Evolutionary conservation across 2,797 vertebrate genomes (phyloP), one percentile per base, ranked within the genome.

Genomic region (Enteromius fasciolatus): DNA sequence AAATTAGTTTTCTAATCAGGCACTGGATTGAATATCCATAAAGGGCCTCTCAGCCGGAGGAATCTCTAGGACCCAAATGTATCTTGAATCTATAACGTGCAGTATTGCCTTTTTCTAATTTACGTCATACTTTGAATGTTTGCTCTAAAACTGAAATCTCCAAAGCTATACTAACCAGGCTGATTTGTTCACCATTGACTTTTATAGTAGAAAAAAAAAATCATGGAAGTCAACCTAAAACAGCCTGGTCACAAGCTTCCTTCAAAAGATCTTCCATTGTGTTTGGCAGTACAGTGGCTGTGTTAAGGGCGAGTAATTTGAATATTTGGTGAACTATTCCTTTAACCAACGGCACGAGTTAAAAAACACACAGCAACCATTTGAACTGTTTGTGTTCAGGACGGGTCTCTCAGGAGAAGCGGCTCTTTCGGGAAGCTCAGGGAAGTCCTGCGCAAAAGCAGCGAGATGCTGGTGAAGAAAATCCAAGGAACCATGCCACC

Each of bases 401-500:
- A 96, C 59, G 94, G 95, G 74, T 92, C 90, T 15, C 89, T 96
- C 52, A 92, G 93, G 83, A 94, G 95, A 64, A 93, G 93, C 18
- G 94, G 94, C 72, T 96, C 96, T 68, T 87, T 96, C 57, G 95
- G 94, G 11, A 96, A 93, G 89, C 93, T 96, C 82, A 92, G 95
- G 10, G 95, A 96, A 23, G 93, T 95, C 76, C 88, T 96, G 46
- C 92, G 94, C 6, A 91, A 93, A 78, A 96, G 96, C 92, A 96
- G 96, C 0, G 95, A 96, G 85, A 94, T 96, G 89, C 78, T 96
- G 88, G 96, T 96, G 86, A 95, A 94, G 92, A 96, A 94, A 81
- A 94, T 96, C 44, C 96, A 96, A 87, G 95, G 94, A 52, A 94
- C 91, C 0, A 91, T 93, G 20, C 93, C 94, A 11, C 90, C 94